Base-by-base conservation (phyloP, 2,888 invertebrate species). In the Laspeyria flexula region DNA sequence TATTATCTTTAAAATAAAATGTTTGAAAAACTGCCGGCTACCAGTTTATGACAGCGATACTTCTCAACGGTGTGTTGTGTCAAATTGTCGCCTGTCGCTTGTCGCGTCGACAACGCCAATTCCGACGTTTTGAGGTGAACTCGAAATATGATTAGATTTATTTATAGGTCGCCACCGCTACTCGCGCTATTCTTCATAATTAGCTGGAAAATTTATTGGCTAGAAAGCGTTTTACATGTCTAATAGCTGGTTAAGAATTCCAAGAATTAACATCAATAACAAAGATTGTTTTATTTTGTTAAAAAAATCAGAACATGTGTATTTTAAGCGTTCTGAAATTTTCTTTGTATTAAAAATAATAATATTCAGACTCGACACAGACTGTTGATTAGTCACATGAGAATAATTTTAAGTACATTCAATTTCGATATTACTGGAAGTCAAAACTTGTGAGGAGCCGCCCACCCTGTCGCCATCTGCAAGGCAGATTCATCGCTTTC, bases 401-500 rank as follows among this genome's bases (percentile, higher is more conserved):
- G 53, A 46, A 46, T 13, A 40, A 55, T 50, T 43, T 33, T 45
- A 41, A 46, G 53, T 52, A 55, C 47, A 49, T 66, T 45, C 33
- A 60, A 62, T 55, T 65, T 58, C 18, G 71, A 79, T 76, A 76
- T 88, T 86, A 85, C 79, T 86, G 85, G 86, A 86, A 86, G 73
- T 71, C 71, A 50, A 69, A 73, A 70, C 81, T 84, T 86, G 83
- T 82, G 84, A 79, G 71, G 60, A 70, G 65, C 83, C 84, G 82
- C 81, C 13, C 48, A 51, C 55, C 33, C 43, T 70, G 68, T 56
- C 65, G 52, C 83, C 91, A 91, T 90, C 85, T 91, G 91, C 88
- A 85, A 74, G 69, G 70, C 91, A 91, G 87, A 90, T 88, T 87
- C 81, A 69, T 63, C 50, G 44, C 55, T 61, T 73, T 70, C 65